phyloP scores from a whole-genome alignment of 2,888 invertebrate species.

The Scotopteryx bipunctaria region DNA sequence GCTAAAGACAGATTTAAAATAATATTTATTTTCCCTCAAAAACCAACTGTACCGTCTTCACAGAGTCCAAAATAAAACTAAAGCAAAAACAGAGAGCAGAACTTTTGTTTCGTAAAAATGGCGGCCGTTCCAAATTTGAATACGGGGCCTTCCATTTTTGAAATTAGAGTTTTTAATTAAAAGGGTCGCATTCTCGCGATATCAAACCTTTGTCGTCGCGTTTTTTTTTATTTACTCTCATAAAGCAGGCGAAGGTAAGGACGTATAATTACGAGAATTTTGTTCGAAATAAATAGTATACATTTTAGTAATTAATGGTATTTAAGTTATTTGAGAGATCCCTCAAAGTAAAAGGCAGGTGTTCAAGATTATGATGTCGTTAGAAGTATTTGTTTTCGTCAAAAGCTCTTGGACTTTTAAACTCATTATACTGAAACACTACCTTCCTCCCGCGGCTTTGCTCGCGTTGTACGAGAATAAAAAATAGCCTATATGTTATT shows the following conservation, averaged over 20 bases:
- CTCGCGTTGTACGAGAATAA: too few relatives aligned
- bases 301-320: slow-evolving; percentile 23
- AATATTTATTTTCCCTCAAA: too few relatives aligned
- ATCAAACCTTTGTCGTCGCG: slow-evolving; percentile 53
- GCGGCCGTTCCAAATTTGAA: slow-evolving; percentile 39
- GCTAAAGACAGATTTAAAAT: too few relatives aligned
- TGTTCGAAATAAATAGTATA: too few relatives aligned
- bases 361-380: too few relatives aligned
- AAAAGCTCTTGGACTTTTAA: too few relatives aligned
- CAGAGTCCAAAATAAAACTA: slow-evolving; percentile 27
- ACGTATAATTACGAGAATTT: slow-evolving; percentile 36
- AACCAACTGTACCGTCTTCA: slow-evolving; percentile 19
- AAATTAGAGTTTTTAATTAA: slow-evolving; percentile 59
- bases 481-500: too few relatives aligned
- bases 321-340: slow-evolving; percentile 22
- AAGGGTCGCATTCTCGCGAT: slow-evolving; percentile 52
- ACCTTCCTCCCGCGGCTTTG: too few relatives aligned
- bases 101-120: slow-evolving; percentile 41
- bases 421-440: too few relatives aligned
- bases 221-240: slow-evolving; percentile 36
- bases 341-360: slow-evolving; percentile 13
- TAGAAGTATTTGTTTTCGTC: too few relatives aligned
- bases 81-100: slow-evolving; percentile 28
- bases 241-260: slow-evolving; percentile 44
- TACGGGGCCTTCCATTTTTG: slow-evolving; percentile 51